Evolutionary conservation across 2,888 invertebrate genomes (phyloP).

Genomic region (Hoplodrina blanda): DNA sequence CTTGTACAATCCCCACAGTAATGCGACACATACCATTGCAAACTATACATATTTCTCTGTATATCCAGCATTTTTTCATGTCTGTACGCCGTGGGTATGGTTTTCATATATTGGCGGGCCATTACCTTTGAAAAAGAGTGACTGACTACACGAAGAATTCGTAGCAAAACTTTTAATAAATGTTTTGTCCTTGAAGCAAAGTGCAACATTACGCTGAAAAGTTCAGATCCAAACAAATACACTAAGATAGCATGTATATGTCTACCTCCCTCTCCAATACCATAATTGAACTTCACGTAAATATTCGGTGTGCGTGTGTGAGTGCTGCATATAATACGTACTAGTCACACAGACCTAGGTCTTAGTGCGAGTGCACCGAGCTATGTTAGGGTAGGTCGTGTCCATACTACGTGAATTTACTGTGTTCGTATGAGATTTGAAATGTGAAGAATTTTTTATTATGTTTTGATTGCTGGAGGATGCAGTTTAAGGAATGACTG

Average conservation of each 20-base stretch:
- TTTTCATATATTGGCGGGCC: no score
- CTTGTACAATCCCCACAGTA: no score
- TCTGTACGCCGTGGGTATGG: no score
- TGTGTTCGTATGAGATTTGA: constrained; percentile 41
- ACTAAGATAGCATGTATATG: constrained; percentile 26
- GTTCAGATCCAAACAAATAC: constrained; percentile 53
- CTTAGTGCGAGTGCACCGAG: constrained; percentile 71
- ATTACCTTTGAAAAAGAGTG: neutral
- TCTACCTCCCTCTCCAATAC: constrained; percentile 69
- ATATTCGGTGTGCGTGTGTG: constrained; percentile 67
- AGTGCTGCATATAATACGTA: constrained; percentile 55
- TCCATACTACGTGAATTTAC: constrained; percentile 55
- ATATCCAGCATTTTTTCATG: no score
- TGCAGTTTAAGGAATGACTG: constrained; percentile 18
- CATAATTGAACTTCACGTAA: constrained; percentile 79
- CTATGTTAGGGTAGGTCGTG: constrained; percentile 78
- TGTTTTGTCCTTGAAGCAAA: constrained; percentile 51
- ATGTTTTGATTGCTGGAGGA: constrained; percentile 34
- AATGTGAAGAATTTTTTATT: constrained; percentile 51
- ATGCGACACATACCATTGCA: no score
- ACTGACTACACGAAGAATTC: neutral
- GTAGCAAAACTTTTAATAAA: constrained; percentile 19
- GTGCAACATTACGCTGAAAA: constrained; percentile 54
- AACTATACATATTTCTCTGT: no score
- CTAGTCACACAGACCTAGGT: constrained; percentile 70